Evolutionary conservation across 2,888 invertebrate species (phyloP), one percentile per base, ranked within the genome.

Genomic region (Rhorus exstirpatorius): DNA sequence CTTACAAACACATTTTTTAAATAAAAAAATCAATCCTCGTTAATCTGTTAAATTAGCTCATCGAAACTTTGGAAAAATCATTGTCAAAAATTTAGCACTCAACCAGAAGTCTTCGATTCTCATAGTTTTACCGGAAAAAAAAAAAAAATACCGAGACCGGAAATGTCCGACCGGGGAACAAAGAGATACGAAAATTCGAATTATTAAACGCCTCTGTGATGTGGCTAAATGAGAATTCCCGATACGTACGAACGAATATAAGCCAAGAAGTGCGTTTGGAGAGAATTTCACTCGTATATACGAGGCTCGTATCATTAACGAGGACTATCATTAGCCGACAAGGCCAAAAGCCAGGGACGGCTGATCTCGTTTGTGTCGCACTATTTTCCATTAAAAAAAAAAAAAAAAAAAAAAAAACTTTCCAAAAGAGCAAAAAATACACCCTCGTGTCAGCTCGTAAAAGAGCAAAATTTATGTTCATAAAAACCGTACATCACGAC

Each of bases 291-390:
- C 81, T 84, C 87, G n/a, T n/a, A n/a, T n/a, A n/a, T n/a, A 90
- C 90, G 91, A 67, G 67, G n/a, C n/a, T n/a, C 67, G 67, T 91
- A 91, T 92, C 91, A 92, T 92, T 92, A 92, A 91, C 90, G 89
- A 84, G 31, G 90, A 92, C 92, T 92, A 92, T 92, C 92, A 92
- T 92, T 92, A 92, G 92, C 90, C 90, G 89, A 83, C 91, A 91
- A 91, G 92, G 92, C 91, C 92, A 90, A 79, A 90, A 80, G 85
- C 85, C 86, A 92, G 92, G 91, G 90, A 88, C 91, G 89, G 85
- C 46, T 60, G 67, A 68, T 71, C 67, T 68, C 51, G 35, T 35
- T 38, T 19, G 31, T n/a, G 19, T 31, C 63, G 68, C 63, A 51
- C 44, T 38, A 49, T 53, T 60, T 41, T 60, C 38, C 60, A 38